A percentile compares a stretch with the other conserved stretches of the same genome.
Evolutionary conservation across 2,113 vertebrate genomes (phyloP).

Genomic region (Tenebrosternarchus preto): DNA sequence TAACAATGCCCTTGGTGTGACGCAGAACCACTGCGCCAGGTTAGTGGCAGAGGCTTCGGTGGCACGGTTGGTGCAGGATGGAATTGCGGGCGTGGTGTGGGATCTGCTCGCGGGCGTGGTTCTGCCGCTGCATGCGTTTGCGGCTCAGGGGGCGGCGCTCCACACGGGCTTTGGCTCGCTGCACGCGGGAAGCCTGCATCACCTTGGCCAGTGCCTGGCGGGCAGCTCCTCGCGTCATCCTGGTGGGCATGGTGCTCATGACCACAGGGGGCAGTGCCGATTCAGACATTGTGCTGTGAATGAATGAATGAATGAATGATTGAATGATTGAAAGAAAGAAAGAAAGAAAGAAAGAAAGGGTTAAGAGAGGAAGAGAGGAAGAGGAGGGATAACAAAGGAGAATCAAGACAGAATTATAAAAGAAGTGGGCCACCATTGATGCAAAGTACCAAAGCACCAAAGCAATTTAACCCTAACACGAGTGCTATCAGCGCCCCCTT

Average conservation of each 20-base stretch:
- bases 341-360: too few species aligned
- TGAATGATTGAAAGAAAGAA: too few species aligned
- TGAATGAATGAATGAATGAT: background rate
- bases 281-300: slow-evolving; percentile 70
- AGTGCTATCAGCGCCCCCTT: too few species aligned
- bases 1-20: slow-evolving; percentile 73
- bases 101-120: slow-evolving; percentile 84
- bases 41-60: slow-evolving; percentile 93
- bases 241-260: slow-evolving; percentile 61
- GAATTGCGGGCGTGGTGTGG: slow-evolving; percentile 76
- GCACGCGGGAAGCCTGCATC: slow-evolving; percentile 82
- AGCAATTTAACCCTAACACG: too few species aligned
- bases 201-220: slow-evolving; percentile 85
- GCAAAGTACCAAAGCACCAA: too few species aligned
- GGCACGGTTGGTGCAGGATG: slow-evolving; percentile 92
- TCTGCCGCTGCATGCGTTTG: slow-evolving; percentile 90
- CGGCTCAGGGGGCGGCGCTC: slow-evolving; percentile 84
- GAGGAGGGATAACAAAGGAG: background rate
- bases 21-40: slow-evolving; percentile 49
- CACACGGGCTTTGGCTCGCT: slow-evolving; percentile 82
- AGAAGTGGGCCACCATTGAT: too few species aligned
- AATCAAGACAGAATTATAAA: background rate
- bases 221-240: slow-evolving; percentile 72
- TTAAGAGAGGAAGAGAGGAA: background rate
- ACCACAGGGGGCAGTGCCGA: slow-evolving; percentile 64